Evolutionary conservation across 2,888 invertebrate species (phyloP), one percentile per base, ranked within the genome.

Genomic region (Chalcis sispes): DNA sequence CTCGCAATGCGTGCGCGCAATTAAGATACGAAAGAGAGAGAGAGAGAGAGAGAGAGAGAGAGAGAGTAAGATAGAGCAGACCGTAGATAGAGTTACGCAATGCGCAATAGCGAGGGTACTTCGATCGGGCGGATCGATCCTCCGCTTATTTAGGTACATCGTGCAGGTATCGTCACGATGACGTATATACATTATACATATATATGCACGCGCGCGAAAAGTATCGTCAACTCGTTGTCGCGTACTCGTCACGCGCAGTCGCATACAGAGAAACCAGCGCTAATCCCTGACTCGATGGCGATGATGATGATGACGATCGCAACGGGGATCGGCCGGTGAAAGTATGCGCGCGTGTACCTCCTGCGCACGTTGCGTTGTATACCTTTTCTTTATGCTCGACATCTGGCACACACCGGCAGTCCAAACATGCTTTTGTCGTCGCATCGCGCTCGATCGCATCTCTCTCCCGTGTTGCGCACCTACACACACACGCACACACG

Each of bases 381-480:
- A 42, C 27, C 70, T 50, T 71, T 40, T 27, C 52, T 40, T 15
- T 20, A 15, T 15, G 70, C 52, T 18, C 71, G 79, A 79, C 83
- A 85, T 85, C 85, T 85, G 85, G 83, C 83, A 27, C 59, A 78
- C 84, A 84, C 81, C 80, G 79, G 80, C 82, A 83, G 83, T 81
- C 83, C 83, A 85, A 85, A 84, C 82, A 85, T 56, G 80, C 81
- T 82, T 84, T 85, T 85, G 82, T 83, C 81, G 77, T 72, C 76
- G 50, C 40, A 29, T 42, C 13, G 42, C 42, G 10, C 36, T 36
- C 36, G n/a, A n/a, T n/a, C n/a, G n/a, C n/a, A n/a, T n/a, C n/a
- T n/a, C n/a, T n/a, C n/a, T n/a, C n/a, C n/a, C n/a, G n/a, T 23
- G 20, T 50, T 20, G 18, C 20, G 50, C 5, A 18, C 23, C 20